Evolutionary conservation across 2,113 vertebrate species (phyloP).

Genomic region (Rhinichthys klamathensis): DNA sequence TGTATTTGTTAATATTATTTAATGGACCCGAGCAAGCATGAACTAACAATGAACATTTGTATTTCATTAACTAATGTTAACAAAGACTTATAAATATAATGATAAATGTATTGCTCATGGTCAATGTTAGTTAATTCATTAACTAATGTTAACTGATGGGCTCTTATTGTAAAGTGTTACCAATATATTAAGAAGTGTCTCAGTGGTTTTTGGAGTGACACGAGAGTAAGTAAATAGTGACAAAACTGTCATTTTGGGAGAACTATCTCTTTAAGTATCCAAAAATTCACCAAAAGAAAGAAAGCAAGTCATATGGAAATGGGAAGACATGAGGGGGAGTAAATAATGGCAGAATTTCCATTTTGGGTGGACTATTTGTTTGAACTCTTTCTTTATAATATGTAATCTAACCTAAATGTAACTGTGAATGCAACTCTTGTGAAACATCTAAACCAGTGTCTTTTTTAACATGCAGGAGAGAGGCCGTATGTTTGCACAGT

Average conservation of each 20-base stretch:
- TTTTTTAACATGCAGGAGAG: conserved; percentile 79
- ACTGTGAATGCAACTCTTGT: neutral
- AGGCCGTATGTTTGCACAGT: conserved; percentile 97
- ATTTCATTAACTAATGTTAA: no score
- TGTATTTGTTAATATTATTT: no score
- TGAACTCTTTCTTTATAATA: neutral
- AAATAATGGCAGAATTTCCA: neutral
- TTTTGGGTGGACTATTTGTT: neutral
- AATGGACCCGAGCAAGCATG: no score
- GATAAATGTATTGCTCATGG: no score
- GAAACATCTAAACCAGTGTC: neutral
- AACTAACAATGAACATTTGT: no score
- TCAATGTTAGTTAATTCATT: no score
- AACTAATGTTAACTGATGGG: no score
- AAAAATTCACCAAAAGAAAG: neutral
- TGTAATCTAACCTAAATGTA: neutral
- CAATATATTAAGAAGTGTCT: no score
- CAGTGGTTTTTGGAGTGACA: no score
- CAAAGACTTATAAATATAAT: no score
- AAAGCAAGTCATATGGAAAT: neutral
- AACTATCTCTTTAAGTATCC: neutral
- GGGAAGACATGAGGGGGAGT: neutral
- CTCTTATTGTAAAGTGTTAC: no score
- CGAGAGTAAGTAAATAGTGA: neutral
- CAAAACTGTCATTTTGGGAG: neutral